Conservation (phyloP, 92 coral and sea anemone species). For the Epizoanthus ramosus region DNA sequence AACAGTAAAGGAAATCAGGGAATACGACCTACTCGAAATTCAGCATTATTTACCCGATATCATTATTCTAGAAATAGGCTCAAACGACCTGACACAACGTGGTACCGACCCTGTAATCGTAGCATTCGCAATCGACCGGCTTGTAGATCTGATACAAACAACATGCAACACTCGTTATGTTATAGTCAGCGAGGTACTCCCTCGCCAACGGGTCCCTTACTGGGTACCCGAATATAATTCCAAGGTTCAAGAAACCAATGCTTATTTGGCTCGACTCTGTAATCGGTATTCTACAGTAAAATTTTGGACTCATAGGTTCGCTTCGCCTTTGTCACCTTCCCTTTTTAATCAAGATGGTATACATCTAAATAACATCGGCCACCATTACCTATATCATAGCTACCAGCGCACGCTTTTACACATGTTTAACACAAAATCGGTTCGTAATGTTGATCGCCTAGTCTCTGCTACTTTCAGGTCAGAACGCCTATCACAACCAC, state of each 20-base stretch:
- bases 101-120: too few species aligned
- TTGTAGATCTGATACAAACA: too few species aligned
- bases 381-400: constrained; percentile 36
- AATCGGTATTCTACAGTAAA: constrained; percentile 1
- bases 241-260: constrained; percentile 8
- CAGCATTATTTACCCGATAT: not conserved
- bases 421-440: not conserved
- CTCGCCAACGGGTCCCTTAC: not conserved
- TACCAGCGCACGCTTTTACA: constrained; percentile 1
- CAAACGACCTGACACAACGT: too few species aligned
- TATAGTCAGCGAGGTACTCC: not conserved
- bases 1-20: not conserved
- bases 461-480: not conserved
- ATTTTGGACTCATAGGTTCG: too few species aligned
- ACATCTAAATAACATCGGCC: constrained; percentile 1
- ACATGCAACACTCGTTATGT: too few species aligned
- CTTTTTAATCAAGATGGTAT: constrained; percentile 17
- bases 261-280: not conserved
- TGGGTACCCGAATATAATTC: not conserved
- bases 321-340: not conserved
- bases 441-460: constrained; percentile 5
- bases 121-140: too few species aligned
- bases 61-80: too few species aligned
- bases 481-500: too few species aligned
- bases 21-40: not conserved